A percentile compares a stretch with the other conserved stretches of the same genome.
Conservation (phyloP, 2,113 vertebrate genomes). For the Hiodon alosoides region DNA sequence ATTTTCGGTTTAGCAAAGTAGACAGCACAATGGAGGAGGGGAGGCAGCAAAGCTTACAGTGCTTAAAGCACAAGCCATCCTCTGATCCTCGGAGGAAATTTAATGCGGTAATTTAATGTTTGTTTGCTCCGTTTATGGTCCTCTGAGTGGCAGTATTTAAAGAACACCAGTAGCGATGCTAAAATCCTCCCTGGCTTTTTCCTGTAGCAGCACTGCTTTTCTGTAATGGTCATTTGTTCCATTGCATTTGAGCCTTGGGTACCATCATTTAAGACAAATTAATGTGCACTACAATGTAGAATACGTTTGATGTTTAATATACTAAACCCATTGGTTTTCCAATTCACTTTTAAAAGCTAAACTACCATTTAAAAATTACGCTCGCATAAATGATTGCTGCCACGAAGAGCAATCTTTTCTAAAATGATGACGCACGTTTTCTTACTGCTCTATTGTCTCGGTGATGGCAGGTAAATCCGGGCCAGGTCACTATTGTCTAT, state of each 20-base stretch:
- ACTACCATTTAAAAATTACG: too few relatives aligned
- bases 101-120: neutral
- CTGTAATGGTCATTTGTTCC: neutral
- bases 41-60: constrained; percentile 33
- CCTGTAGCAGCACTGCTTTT: neutral
- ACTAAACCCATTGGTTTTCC: too few relatives aligned
- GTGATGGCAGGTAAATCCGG: too few relatives aligned
- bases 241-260: constrained; percentile 53
- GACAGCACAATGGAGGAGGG: constrained; percentile 27
- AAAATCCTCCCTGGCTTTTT: neutral
- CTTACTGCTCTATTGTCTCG: too few relatives aligned
- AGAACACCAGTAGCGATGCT: neutral
- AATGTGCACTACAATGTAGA: neutral
- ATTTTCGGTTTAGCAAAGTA: constrained; percentile 42
- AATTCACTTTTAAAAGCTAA: too few relatives aligned
- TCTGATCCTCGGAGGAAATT: constrained; percentile 18
- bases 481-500: too few relatives aligned
- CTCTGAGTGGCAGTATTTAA: neutral
- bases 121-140: neutral
- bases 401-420: too few relatives aligned
- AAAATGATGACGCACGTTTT: too few relatives aligned
- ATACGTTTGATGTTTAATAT: neutral
- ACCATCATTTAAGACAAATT: constrained; percentile 55
- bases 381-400: too few relatives aligned
- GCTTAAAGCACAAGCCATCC: constrained; percentile 24